Base-by-base conservation (phyloP, 2,797 vertebrate genomes). In the Paramormyrops hopkinsi region DNA sequence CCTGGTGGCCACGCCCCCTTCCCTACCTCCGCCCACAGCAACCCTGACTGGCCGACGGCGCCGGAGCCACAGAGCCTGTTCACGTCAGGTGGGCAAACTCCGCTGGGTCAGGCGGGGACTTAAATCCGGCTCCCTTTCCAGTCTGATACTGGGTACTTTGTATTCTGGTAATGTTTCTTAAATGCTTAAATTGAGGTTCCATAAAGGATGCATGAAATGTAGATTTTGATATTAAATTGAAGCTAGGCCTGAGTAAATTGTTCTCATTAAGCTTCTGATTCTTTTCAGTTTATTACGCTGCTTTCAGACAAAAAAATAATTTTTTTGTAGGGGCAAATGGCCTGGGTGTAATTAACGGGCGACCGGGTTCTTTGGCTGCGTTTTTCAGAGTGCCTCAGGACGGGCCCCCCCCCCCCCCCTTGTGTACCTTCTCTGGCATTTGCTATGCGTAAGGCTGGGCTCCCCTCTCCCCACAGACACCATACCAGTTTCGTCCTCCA, bases 61-160 rank as follows among this genome's bases (percentile, higher is more conserved):
- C 98, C 98, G 88, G 98, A 99, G 95, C 98, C 98, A 95, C 98
- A 99, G 95, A 98, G 97, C 95, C 97, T 99, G 95, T 99, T 99
- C 95, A 98, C 98, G 90, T 99, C 98, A 97, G 98, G 98, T 99
- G 89, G 11, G 91, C 9, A 9, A 9, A 9, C 73, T 79, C 7
- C 9, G 37, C 41, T 3, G 2, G 41, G 41, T 79, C 41, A 79
- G 41, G 7, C 12, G 5, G 6, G 37, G 17, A 44, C 73, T 79
- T 19, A 11, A 17, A 17, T 37, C 5, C 19, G 2, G 2, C 14
- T 79, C 37, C 37, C 37, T 17, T 79, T 79, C 73, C 37, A 46
- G 41, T 19, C 17, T 44, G 41, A 79, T n/a, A 44, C 6, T 46
- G 17, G 37, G 73, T 44, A n/a, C 19, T 79, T 79, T 19, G 37